These are phyloP conservation scores for Equus przewalskii DNA, from an alignment of 2,113 vertebrate species.

Conservation along the genomic window DNA sequence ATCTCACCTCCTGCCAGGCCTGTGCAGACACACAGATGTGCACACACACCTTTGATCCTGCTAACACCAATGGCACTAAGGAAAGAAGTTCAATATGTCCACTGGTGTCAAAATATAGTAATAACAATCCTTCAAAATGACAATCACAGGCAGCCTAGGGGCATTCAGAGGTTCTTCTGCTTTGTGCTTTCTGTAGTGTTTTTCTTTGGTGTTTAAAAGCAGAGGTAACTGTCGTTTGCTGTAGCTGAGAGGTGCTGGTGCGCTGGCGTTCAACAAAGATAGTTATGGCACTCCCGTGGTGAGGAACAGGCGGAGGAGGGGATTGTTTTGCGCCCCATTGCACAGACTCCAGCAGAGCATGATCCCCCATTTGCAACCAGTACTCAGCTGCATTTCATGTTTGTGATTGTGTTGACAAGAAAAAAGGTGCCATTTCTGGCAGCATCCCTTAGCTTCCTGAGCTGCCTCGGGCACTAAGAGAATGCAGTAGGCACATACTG, in stretches of 20 bases:
- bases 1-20: slow-evolving; percentile 38
- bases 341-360: slow-evolving; percentile 36
- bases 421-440: slow-evolving; percentile 67
- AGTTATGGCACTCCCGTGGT: neutral
- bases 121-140: slow-evolving; percentile 78
- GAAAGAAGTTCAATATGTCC: slow-evolving; percentile 70
- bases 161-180: neutral
- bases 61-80: slow-evolving; percentile 58
- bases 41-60: slow-evolving; percentile 57
- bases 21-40: neutral
- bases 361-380: slow-evolving; percentile 49
- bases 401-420: slow-evolving; percentile 72
- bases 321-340: slow-evolving; percentile 48
- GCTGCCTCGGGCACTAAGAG: slow-evolving; percentile 13
- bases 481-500: slow-evolving; percentile 20
- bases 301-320: neutral
- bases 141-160: slow-evolving; percentile 56
- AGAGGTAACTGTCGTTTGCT: neutral
- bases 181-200: slow-evolving; percentile 36
- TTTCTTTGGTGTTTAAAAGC: slow-evolving; percentile 61
- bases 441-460: slow-evolving; percentile 55
- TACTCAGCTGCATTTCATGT: slow-evolving; percentile 77
- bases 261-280: slow-evolving; percentile 1
- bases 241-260: slow-evolving; percentile 5
- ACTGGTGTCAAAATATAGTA: slow-evolving; percentile 42